These are phyloP conservation scores for Endotricha flammealis DNA, from an alignment of 2,888 invertebrate species.

Conservation along the genomic window DNA sequence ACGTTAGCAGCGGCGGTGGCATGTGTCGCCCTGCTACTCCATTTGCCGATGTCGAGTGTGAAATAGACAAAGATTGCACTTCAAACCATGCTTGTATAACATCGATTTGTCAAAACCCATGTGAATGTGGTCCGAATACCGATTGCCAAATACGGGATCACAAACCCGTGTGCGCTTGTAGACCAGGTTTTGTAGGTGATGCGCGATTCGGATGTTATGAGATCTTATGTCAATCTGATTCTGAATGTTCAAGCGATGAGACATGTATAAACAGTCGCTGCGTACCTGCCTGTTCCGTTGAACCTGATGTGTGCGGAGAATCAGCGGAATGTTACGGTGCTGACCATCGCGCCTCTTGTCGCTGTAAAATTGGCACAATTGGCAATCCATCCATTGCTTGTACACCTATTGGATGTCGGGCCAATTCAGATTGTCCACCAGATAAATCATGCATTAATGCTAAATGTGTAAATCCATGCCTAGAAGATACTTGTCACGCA, in stretches of 20 bases:
- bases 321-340: conserved; percentile 88
- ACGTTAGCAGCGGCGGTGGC: conserved; percentile 90
- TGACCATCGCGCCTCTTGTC: conserved; percentile 89
- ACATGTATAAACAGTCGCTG: conserved; percentile 91
- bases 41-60: conserved; percentile 81
- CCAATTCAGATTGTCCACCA: conserved; percentile 88
- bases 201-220: conserved; percentile 88
- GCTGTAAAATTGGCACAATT: conserved; percentile 87
- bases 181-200: conserved; percentile 89
- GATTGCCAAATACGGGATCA: conserved; percentile 91
- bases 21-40: conserved; percentile 86
- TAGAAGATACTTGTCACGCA: conserved; percentile 82
- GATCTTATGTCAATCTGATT: conserved; percentile 84
- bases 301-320: conserved; percentile 84
- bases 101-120: conserved; percentile 89
- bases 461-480: conserved; percentile 88
- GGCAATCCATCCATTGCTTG: conserved; percentile 90
- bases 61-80: conserved; percentile 87
- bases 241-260: conserved; percentile 89
- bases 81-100: conserved; percentile 87
- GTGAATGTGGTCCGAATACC: conserved; percentile 90
- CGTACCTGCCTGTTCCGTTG: conserved; percentile 86
- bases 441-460: conserved; percentile 89
- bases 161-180: conserved; percentile 92
- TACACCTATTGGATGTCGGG: conserved; percentile 87